These are phyloP conservation scores for Tortricodes alternella DNA, from an alignment of 2,888 invertebrate species.

Conservation along the genomic window DNA sequence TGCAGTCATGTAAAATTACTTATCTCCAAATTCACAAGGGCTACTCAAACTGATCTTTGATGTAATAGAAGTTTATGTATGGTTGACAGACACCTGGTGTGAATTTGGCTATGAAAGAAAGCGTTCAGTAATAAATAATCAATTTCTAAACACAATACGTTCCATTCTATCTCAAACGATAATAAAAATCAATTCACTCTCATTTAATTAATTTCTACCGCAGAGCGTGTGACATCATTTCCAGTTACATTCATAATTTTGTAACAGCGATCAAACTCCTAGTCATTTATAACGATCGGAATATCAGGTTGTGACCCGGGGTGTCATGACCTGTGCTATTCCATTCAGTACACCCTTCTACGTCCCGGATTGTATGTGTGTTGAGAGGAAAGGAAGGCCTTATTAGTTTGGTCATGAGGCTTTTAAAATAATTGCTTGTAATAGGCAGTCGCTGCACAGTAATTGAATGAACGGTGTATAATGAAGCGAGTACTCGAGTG, in stretches of 20 bases:
- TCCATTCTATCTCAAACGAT: not conserved
- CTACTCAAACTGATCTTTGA: too few relatives aligned
- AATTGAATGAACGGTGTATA: conserved; percentile 57
- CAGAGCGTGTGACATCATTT: not conserved
- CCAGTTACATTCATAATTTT: conserved; percentile 2
- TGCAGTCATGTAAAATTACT: too few relatives aligned
- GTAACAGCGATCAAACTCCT: conserved; percentile 3
- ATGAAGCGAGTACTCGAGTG: conserved; percentile 52
- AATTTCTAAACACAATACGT: not conserved
- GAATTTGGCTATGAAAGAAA: too few relatives aligned
- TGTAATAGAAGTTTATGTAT: too few relatives aligned
- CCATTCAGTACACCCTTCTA: not conserved
- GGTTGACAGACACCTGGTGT: too few relatives aligned
- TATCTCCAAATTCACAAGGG: too few relatives aligned
- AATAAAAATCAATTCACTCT: not conserved
- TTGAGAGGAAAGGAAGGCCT: not conserved
- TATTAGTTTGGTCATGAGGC: conserved; percentile 23
- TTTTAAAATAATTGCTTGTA: conserved; percentile 50
- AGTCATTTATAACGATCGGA: not conserved
- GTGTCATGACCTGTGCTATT: not conserved
- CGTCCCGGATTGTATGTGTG: not conserved
- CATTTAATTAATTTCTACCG: conserved; percentile 2
- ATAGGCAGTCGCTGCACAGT: conserved; percentile 47
- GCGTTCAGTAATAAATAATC: too few relatives aligned
- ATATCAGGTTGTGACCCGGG: conserved; percentile 2